Conservation (phyloP, 2,888 invertebrate genomes). For the Drosophila dives region DNA sequence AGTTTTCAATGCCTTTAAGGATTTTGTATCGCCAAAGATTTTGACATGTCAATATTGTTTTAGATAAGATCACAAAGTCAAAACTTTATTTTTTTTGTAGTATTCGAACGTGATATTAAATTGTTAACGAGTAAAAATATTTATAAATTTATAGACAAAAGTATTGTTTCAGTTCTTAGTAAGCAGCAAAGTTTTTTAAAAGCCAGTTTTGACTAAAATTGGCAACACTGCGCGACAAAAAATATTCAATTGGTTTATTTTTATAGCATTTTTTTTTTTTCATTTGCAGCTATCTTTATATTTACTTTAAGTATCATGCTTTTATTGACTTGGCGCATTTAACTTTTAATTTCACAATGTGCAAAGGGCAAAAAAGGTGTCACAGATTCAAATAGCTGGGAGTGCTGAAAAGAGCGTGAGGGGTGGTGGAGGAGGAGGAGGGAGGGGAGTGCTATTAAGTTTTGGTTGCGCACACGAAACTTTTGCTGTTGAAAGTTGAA, state of each 20-base stretch:
- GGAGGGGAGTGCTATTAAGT: background rate
- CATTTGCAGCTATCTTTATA: conserved; percentile 25
- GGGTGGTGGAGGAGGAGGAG: background rate
- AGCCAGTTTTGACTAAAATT: background rate
- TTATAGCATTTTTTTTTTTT: conserved; percentile 16
- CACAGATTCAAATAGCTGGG: conserved; percentile 21
- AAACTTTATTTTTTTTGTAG: background rate
- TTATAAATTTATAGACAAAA: background rate
- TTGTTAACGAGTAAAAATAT: background rate
- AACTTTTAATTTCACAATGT: conserved; percentile 71
- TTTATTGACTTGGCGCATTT: conserved; percentile 75
- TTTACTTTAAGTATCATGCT: conserved; percentile 67
- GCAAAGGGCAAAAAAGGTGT: conserved; percentile 45
- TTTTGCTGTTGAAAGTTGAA: conserved; percentile 54
- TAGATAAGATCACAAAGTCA: background rate
- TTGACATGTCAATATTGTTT: background rate
- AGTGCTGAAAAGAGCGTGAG: background rate
- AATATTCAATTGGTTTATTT: background rate
- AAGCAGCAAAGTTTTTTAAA: background rate
- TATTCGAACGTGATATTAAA: background rate
- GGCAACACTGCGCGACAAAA: background rate
- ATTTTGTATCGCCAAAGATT: background rate
- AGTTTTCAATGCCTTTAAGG: background rate
- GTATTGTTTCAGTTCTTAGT: background rate
- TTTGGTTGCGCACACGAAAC: conserved; percentile 28